Evolutionary conservation across 2,888 invertebrate genomes (phyloP).

Genomic region (Phortica okadai): DNA sequence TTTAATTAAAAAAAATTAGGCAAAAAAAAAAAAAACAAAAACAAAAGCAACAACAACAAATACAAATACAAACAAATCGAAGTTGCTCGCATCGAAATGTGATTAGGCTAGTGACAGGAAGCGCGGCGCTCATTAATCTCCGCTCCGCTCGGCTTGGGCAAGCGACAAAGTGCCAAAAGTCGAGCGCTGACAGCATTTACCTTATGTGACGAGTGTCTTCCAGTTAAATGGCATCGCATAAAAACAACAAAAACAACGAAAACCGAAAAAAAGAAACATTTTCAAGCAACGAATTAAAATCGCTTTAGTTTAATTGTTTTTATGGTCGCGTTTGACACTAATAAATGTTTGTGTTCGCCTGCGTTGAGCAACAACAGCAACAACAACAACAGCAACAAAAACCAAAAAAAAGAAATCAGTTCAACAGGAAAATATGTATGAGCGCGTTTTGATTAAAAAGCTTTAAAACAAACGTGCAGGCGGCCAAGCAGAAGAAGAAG

Average conservation of each 20-base stretch:
- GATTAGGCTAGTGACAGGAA: constrained; percentile 11
- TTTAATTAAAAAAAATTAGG: constrained; percentile 49
- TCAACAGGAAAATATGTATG: too few species aligned
- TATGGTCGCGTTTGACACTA: constrained; percentile 29
- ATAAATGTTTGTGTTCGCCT: constrained; percentile 44
- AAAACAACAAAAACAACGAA: neutral
- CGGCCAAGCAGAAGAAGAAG: too few species aligned
- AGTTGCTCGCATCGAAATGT: neutral
- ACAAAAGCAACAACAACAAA: neutral
- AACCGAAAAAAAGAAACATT: neutral
- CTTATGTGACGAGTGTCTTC: neutral
- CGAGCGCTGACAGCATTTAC: neutral
- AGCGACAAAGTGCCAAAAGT: constrained; percentile 16
- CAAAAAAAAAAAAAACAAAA: neutral
- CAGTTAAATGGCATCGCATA: neutral
- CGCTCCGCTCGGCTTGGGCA: neutral
- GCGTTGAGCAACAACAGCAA: constrained; percentile 26
- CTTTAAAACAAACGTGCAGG: too few species aligned
- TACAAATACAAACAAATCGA: neutral
- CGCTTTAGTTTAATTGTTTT: constrained; percentile 22
- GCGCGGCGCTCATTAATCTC: constrained; percentile 17
- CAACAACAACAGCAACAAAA: constrained; percentile 25
- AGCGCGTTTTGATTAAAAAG: too few species aligned
- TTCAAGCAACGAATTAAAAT: neutral
- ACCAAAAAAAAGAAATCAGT: neutral